Evolutionary conservation across 2,797 vertebrate genomes (phyloP).

Genomic region (Streptopelia turtur): DNA sequence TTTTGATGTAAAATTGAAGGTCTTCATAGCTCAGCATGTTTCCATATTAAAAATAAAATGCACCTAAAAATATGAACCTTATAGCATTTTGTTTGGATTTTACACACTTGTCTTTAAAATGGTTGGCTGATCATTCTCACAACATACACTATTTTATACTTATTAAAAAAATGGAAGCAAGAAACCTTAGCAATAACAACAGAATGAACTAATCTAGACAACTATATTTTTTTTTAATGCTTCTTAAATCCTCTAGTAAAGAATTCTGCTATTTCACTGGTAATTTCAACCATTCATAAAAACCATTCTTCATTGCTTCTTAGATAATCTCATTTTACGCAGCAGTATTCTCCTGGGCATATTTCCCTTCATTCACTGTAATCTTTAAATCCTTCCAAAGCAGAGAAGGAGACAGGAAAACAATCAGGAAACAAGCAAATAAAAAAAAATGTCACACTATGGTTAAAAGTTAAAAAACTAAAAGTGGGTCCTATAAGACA

Average conservation of each 20-base stretch:
- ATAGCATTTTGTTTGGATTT: background rate
- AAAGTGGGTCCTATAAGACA: background rate
- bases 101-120: background rate
- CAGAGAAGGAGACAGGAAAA: background rate
- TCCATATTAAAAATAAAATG: background rate
- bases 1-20: slow-evolving; percentile 17
- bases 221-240: background rate
- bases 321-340: slow-evolving; percentile 29
- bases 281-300: slow-evolving; percentile 29
- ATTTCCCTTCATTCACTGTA: background rate
- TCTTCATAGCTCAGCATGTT: background rate
- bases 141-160: background rate
- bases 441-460: background rate
- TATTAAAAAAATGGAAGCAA: background rate
- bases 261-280: background rate
- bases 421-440: background rate
- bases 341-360: background rate
- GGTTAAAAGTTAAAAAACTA: background rate
- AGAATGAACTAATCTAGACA: background rate
- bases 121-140: background rate
- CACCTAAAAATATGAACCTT: background rate
- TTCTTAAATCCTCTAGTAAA: background rate
- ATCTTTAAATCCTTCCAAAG: slow-evolving; percentile 36
- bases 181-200: background rate
- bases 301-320: background rate